phyloP scores from a whole-genome alignment of 2,888 invertebrate species.

The Exocentrus adspersus region DNA sequence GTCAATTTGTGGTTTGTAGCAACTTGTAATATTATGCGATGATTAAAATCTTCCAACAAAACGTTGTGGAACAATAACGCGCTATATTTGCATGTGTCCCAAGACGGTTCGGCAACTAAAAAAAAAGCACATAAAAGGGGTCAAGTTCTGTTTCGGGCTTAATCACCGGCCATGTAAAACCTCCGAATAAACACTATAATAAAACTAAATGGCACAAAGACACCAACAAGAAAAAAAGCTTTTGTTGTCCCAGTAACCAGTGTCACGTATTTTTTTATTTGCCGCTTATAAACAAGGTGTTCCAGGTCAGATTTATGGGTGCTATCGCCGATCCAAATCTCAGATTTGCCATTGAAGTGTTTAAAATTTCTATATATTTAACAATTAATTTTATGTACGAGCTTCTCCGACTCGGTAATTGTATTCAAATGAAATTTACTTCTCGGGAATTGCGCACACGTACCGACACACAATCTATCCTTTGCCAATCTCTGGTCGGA shows the following conservation, averaged over 20 bases:
- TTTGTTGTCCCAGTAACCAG: constrained; percentile 51
- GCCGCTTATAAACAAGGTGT: constrained; percentile 61
- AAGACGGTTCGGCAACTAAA: constrained; percentile 14
- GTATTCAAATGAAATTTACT: constrained; percentile 62
- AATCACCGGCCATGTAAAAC: constrained; percentile 20
- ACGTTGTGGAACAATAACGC: constrained; percentile 16
- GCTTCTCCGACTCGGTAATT: constrained; percentile 59
- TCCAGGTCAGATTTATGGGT: constrained; percentile 61
- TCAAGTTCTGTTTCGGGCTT: constrained; percentile 20
- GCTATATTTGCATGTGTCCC: constrained; percentile 18
- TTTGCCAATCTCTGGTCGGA: neutral
- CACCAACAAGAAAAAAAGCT: constrained; percentile 40
- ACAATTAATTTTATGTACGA: constrained; percentile 64
- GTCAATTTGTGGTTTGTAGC: constrained; percentile 9
- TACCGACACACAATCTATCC: constrained; percentile 19
- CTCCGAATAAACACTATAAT: constrained; percentile 36
- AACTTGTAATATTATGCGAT: constrained; percentile 16
- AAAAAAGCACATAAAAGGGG: constrained; percentile 15
- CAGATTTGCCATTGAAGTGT: constrained; percentile 64
- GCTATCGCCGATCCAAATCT: constrained; percentile 62
- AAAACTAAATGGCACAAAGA: constrained; percentile 41
- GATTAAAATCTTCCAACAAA: constrained; percentile 16
- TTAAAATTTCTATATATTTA: constrained; percentile 63
- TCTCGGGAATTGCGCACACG: constrained; percentile 43
- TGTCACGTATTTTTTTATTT: constrained; percentile 55